phyloP scores from a whole-genome alignment of 2,113 vertebrate species.

The Electrona antarctica region DNA sequence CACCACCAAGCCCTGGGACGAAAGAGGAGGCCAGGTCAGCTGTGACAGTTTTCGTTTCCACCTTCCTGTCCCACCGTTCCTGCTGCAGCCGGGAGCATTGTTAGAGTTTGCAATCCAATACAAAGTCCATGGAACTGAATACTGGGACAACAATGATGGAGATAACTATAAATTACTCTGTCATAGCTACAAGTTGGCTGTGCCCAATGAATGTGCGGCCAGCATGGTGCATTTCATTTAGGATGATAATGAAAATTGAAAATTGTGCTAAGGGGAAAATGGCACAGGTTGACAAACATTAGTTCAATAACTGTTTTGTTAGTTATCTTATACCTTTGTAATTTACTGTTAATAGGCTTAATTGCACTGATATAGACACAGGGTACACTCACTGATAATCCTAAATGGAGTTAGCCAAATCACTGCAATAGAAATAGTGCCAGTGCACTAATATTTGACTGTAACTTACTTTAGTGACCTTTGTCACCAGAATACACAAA shows the following conservation, averaged over 20 bases:
- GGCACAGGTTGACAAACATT: background rate
- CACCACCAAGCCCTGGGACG: slow-evolving; percentile 54
- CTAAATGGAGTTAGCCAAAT: background rate
- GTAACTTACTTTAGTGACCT: background rate
- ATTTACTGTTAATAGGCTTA: too few relatives aligned
- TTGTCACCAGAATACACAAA: slow-evolving; percentile 12
- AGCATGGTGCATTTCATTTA: slow-evolving; percentile 97
- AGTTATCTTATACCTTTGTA: too few relatives aligned
- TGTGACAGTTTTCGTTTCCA: slow-evolving; percentile 91
- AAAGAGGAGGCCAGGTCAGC: slow-evolving; percentile 43
- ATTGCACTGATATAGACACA: background rate
- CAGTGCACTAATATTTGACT: slow-evolving; percentile 21
- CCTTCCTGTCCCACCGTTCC: slow-evolving; percentile 89
- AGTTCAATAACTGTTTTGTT: too few relatives aligned
- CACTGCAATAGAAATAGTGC: background rate
- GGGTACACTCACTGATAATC: background rate
- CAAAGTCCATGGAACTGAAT: slow-evolving; percentile 82
- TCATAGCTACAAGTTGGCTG: slow-evolving; percentile 84
- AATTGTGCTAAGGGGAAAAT: background rate
- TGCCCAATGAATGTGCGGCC: slow-evolving; percentile 91
- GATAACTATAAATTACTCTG: slow-evolving; percentile 90
- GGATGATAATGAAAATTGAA: slow-evolving; percentile 31
- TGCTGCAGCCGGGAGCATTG: slow-evolving; percentile 84
- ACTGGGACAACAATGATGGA: slow-evolving; percentile 94
- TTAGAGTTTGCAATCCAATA: slow-evolving; percentile 92